Percentiles rank a stretch among this genome's conserved stretches.
Conservation (phyloP, 2,797 vertebrate genomes). For the Xenopus petersii region DNA sequence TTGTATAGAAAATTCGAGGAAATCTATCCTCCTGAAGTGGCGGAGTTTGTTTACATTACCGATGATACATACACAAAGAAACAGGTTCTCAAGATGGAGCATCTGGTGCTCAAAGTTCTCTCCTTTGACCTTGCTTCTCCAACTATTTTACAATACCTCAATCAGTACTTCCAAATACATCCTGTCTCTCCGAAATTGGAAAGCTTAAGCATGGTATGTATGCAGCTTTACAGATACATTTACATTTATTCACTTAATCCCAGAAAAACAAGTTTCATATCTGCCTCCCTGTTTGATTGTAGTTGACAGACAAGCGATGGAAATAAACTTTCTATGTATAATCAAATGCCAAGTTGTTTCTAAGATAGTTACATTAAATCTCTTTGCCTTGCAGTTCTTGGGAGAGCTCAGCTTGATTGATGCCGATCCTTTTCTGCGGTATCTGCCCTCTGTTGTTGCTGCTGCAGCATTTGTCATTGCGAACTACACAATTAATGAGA, state of each 20-base stretch:
- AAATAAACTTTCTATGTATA: too few relatives aligned
- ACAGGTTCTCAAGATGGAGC: slow-evolving; percentile 97
- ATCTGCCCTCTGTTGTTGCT: slow-evolving; percentile 86
- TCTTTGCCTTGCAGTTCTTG: slow-evolving; percentile 74
- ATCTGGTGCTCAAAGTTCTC: slow-evolving; percentile 93
- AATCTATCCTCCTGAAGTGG: slow-evolving; percentile 97
- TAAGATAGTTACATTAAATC: too few relatives aligned
- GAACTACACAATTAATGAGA: slow-evolving; percentile 75
- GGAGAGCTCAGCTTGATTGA: slow-evolving; percentile 92
- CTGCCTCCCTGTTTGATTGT: too few relatives aligned
- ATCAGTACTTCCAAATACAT: slow-evolving; percentile 83
- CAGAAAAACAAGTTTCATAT: too few relatives aligned
- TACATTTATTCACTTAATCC: too few relatives aligned
- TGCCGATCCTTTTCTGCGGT: slow-evolving; percentile 89
- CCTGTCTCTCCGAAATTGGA: slow-evolving; percentile 77
- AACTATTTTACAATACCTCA: slow-evolving; percentile 94
- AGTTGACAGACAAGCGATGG: too few relatives aligned
- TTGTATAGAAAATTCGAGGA: slow-evolving; percentile 92
- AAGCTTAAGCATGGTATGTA: slow-evolving; percentile 86
- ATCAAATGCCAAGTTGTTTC: too few relatives aligned
- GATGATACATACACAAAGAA: slow-evolving; percentile 98
- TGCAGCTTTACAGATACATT: too few relatives aligned
- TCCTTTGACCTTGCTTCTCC: slow-evolving; percentile 94
- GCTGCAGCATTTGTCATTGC: slow-evolving; percentile 85
- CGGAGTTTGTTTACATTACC: slow-evolving; percentile 98